These are phyloP conservation scores for Cochlearius cochlearius DNA, from an alignment of 2,113 vertebrate species.

Conservation along the genomic window DNA sequence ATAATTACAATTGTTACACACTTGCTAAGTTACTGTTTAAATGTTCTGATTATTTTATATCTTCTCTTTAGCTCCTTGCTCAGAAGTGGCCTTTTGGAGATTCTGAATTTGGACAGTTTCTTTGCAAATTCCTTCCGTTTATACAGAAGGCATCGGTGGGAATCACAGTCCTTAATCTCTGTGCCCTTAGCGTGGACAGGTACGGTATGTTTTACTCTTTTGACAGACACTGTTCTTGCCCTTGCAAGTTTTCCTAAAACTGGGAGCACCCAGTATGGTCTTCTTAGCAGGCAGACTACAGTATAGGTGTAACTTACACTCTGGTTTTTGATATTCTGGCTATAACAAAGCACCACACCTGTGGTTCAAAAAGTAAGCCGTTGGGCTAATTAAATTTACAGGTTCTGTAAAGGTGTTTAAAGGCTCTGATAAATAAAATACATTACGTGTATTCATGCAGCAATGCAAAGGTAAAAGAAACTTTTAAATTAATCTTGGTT, in stretches of 20 bases:
- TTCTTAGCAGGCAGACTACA: neutral
- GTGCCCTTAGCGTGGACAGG: constrained; percentile 98
- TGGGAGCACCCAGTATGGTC: neutral
- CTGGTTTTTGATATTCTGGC: neutral
- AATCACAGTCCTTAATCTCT: constrained; percentile 96
- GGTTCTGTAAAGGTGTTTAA: neutral
- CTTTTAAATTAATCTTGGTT: neutral
- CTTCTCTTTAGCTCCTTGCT: constrained; percentile 82
- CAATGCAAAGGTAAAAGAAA: neutral
- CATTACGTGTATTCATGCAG: neutral
- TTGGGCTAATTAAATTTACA: neutral
- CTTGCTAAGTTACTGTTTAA: neutral
- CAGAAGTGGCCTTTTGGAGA: constrained; percentile 82
- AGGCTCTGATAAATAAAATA: neutral
- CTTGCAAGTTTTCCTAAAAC: neutral
- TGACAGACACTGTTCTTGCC: neutral
- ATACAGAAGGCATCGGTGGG: constrained; percentile 97
- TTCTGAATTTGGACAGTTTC: constrained; percentile 77
- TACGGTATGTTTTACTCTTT: constrained; percentile 56
- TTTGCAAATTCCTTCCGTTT: constrained; percentile 95
- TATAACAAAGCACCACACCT: neutral
- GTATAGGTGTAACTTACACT: neutral
- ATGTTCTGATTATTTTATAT: constrained; percentile 24
- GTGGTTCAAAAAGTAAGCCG: neutral
- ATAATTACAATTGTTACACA: neutral